Conservation (phyloP, 2,113 vertebrate genomes). For the Marmota monax region DNA sequence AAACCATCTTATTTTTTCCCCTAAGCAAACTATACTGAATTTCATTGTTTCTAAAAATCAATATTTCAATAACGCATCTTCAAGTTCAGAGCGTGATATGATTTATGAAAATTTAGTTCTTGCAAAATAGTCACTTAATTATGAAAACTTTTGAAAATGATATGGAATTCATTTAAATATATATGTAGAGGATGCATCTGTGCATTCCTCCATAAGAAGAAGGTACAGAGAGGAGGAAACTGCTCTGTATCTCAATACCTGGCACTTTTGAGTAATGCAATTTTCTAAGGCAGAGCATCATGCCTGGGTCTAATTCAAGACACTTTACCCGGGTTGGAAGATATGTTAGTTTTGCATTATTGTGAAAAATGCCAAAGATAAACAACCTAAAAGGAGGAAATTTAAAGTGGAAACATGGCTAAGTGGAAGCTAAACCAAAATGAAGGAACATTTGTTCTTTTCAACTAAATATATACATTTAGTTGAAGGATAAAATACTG, state of each 20-base stretch:
- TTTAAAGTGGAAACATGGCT: not conserved
- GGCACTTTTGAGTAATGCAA: not conserved
- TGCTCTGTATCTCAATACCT: not conserved
- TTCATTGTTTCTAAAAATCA: not conserved
- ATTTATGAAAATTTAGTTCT: not conserved
- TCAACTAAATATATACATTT: not conserved
- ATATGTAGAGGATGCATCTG: not conserved
- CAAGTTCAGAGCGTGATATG: not conserved
- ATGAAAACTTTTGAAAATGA: not conserved
- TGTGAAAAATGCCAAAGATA: not conserved
- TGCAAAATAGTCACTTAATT: not conserved
- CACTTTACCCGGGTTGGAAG: not conserved
- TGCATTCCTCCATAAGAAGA: not conserved
- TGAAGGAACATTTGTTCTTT: not conserved
- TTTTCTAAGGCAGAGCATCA: not conserved
- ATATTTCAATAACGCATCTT: not conserved
- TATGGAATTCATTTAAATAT: not conserved
- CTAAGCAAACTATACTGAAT: not conserved
- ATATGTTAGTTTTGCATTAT: not conserved
- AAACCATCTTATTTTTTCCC: slow-evolving; percentile 23
- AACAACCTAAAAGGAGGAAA: not conserved
- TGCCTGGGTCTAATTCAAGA: not conserved
- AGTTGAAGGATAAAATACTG: not conserved
- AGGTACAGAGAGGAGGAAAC: not conserved
- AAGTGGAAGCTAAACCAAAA: not conserved